phyloP scores from a whole-genome alignment of 2,888 invertebrate genomes.

The Leptinotarsa peninsularis region DNA sequence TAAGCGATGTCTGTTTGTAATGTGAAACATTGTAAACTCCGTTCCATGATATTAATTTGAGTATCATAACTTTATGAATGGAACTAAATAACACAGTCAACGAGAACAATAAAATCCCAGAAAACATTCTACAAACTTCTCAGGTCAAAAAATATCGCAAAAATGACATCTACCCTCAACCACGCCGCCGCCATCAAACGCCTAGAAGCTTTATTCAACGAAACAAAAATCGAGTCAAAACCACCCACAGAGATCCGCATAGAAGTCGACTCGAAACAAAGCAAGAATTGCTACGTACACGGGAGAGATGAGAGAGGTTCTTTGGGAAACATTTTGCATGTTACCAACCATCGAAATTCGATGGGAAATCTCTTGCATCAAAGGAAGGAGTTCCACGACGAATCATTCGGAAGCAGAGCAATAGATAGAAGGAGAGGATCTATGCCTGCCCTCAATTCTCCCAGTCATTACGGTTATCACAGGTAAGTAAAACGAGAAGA shows the following conservation, averaged over 20 bases:
- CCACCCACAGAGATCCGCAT: slow-evolving; percentile 58
- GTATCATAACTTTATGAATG: too few species aligned
- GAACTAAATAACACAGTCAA: slow-evolving; percentile 12
- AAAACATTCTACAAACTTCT: background rate
- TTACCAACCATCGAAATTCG: slow-evolving; percentile 71
- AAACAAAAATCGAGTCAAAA: slow-evolving; percentile 52
- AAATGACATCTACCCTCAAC: slow-evolving; percentile 68
- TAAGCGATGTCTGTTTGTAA: too few species aligned
- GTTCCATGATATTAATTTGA: too few species aligned
- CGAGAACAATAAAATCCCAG: background rate
- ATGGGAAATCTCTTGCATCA: slow-evolving; percentile 64
- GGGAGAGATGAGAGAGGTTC: slow-evolving; percentile 70
- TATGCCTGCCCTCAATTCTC: slow-evolving; percentile 64
- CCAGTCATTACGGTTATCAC: slow-evolving; percentile 57
- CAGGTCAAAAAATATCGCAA: slow-evolving; percentile 14
- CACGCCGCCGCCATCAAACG: slow-evolving; percentile 78
- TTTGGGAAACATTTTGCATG: slow-evolving; percentile 68
- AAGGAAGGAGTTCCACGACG: slow-evolving; percentile 53
- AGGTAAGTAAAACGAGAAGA: slow-evolving; percentile 34
- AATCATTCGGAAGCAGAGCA: slow-evolving; percentile 53
- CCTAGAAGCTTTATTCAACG: slow-evolving; percentile 79
- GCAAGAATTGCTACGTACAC: slow-evolving; percentile 80
- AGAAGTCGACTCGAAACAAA: slow-evolving; percentile 70
- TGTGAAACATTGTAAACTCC: too few species aligned
- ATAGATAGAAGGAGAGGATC: slow-evolving; percentile 67